Percentiles rank a stretch among this genome's conserved stretches.
These are phyloP conservation scores for Champsocephalus gunnari DNA, from an alignment of 2,797 vertebrate species.

Conservation along the genomic window DNA sequence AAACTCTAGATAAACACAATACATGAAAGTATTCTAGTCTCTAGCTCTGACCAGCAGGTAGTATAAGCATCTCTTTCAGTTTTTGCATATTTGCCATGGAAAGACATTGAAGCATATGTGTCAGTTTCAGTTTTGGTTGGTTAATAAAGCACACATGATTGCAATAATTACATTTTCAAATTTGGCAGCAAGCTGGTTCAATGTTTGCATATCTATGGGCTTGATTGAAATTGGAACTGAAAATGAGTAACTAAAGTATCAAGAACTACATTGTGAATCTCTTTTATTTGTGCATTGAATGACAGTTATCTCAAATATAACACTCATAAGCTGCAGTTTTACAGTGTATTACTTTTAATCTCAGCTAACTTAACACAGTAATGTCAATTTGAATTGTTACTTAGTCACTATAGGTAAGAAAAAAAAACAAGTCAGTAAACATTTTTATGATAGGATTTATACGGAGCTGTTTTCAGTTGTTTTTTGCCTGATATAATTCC, in stretches of 20 bases:
- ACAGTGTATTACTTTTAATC: conserved; percentile 5
- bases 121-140: conserved; percentile 7
- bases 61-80: conserved; percentile 4
- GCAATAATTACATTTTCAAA: not conserved
- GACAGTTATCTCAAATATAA: conserved; percentile 3
- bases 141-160: conserved; percentile 22
- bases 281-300: conserved; percentile 22
- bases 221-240: conserved; percentile 13
- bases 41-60: conserved; percentile 1
- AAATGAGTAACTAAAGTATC: conserved; percentile 22
- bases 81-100: not conserved
- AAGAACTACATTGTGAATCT: conserved; percentile 12
- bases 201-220: not conserved
- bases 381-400: too few species aligned
- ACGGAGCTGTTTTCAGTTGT: conserved; percentile 15
- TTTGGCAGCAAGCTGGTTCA: not conserved
- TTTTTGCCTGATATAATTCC: conserved; percentile 37
- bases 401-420: not conserved
- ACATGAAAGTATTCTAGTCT: conserved; percentile 15
- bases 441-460: conserved; percentile 2
- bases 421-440: not conserved
- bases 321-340: conserved; percentile 9
- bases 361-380: not conserved
- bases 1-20: conserved; percentile 21
- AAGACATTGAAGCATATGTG: not conserved